These are phyloP conservation scores for Cecidostiba fungosa DNA, from an alignment of 2,888 invertebrate species.

Conservation along the genomic window DNA sequence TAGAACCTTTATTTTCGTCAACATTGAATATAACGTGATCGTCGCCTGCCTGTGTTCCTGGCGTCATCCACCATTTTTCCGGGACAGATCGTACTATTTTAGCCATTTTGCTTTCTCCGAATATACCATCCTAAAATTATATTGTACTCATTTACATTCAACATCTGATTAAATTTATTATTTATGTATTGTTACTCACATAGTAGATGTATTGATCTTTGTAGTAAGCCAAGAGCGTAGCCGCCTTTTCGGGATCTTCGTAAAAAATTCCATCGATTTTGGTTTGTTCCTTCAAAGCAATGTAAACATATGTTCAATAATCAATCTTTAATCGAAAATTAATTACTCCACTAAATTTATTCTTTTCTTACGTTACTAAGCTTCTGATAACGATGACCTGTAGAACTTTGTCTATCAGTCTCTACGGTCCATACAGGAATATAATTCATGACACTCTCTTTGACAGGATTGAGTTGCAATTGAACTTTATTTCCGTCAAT, in stretches of 20 bases:
- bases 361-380: neutral
- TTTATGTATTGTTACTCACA: constrained; percentile 27
- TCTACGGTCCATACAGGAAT: constrained; percentile 50
- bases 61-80: constrained; percentile 52
- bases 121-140: constrained; percentile 53
- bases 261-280: constrained; percentile 38
- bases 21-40: constrained; percentile 34
- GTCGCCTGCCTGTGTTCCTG: neutral
- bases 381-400: neutral
- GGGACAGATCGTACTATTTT: constrained; percentile 48
- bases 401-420: neutral
- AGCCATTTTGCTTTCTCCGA: constrained; percentile 36
- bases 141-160: neutral
- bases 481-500: constrained; percentile 43
- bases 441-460: neutral
- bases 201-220: constrained; percentile 44
- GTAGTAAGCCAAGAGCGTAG: constrained; percentile 41
- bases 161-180: neutral
- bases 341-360: neutral
- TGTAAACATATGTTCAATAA: neutral
- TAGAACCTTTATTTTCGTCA: neutral
- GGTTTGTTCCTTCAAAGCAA: constrained; percentile 36
- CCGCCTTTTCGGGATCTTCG: constrained; percentile 43
- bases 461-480: constrained; percentile 24
- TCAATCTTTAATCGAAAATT: neutral